A percentile compares a stretch with the other conserved stretches of the same genome.
Conservation (phyloP, 2,888 invertebrate species). For the Mythimna impura region DNA sequence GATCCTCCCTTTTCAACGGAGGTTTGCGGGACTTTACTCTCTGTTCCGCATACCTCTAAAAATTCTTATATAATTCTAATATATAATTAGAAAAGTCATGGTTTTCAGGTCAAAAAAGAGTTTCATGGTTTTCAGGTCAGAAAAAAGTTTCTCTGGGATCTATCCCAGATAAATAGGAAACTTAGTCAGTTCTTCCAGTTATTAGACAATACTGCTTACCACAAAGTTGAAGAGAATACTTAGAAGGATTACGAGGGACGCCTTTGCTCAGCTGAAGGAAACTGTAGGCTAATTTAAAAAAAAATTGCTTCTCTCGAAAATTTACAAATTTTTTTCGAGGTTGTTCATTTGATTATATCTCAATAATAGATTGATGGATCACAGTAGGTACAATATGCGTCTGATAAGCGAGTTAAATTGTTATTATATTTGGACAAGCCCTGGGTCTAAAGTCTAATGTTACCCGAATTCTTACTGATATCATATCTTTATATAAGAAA, state of each 20-base stretch:
- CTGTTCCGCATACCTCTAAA: too few relatives aligned
- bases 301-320: neutral
- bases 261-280: neutral
- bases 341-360: too few relatives aligned
- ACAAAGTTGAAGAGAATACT: neutral
- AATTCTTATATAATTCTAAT: too few relatives aligned
- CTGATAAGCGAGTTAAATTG: constrained; percentile 1
- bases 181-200: neutral
- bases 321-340: neutral
- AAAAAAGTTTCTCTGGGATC: too few relatives aligned
- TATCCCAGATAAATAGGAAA: neutral
- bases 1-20: too few relatives aligned
- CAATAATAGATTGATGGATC: neutral
- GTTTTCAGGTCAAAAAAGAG: too few relatives aligned
- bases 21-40: too few relatives aligned
- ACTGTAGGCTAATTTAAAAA: too few relatives aligned
- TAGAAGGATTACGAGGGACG: too few relatives aligned
- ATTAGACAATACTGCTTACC: neutral
- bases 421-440: neutral
- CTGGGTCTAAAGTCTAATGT: constrained; percentile 9
- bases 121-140: too few relatives aligned
- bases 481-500: neutral
- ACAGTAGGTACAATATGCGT: neutral
- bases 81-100: too few relatives aligned
- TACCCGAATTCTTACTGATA: neutral